These are phyloP conservation scores for Octopus sinensis DNA, from an alignment of 1,140 invertebrate genomes.

Conservation along the genomic window DNA sequence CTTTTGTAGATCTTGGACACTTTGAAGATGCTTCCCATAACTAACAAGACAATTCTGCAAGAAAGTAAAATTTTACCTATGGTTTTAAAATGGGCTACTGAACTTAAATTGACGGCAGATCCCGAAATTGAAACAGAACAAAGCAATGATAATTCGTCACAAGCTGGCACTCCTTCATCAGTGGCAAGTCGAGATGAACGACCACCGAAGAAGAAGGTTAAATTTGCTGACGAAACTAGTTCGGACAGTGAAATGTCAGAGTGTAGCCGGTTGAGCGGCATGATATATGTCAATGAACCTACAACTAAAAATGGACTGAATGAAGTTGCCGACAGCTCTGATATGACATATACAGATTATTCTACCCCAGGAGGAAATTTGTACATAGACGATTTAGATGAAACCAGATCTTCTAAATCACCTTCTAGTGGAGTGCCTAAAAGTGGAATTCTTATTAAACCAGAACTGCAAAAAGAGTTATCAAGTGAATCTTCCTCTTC, in stretches of 20 bases:
- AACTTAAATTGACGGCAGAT: conserved; percentile 29
- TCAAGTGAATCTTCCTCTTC: neutral
- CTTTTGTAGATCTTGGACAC: conserved; percentile 74
- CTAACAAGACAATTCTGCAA: conserved; percentile 87
- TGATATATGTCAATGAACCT: conserved; percentile 11
- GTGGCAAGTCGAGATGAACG: conserved; percentile 15
- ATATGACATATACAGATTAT: neutral
- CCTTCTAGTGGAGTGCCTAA: neutral
- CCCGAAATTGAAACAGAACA: conserved; percentile 32
- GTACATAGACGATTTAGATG: neutral
- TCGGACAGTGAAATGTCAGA: conserved; percentile 47
- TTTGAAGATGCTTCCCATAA: conserved; percentile 76
- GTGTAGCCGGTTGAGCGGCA: conserved; percentile 12
- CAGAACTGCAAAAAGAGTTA: neutral
- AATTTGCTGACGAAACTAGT: conserved; percentile 47
- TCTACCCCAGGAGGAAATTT: neutral
- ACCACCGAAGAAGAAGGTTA: conserved; percentile 41
- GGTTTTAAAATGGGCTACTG: conserved; percentile 63
- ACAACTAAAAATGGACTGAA: conserved; percentile 6
- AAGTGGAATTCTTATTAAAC: conserved; percentile 8
- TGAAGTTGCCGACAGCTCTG: neutral
- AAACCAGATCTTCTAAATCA: neutral
- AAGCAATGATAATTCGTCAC: conserved; percentile 27
- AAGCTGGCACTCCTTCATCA: conserved; percentile 19
- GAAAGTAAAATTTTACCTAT: conserved; percentile 80